Conservation (phyloP, 2,113 vertebrate species). For the Pangasianodon hypophthalmus region DNA sequence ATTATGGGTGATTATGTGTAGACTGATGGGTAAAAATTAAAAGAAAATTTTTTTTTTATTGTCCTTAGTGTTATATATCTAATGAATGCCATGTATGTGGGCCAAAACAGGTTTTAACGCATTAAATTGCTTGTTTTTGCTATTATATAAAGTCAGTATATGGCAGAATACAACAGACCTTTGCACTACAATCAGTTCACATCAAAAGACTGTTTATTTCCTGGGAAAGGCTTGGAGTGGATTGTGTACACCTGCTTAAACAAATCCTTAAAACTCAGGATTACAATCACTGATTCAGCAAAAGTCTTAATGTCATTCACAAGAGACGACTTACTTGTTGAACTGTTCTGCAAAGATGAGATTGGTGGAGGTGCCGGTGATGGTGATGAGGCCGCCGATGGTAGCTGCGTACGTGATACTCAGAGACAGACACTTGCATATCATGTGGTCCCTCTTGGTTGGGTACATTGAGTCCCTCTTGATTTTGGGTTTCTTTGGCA, state of each 20-base stretch:
- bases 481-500: constrained; percentile 67
- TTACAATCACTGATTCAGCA: neutral
- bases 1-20: too few relatives aligned
- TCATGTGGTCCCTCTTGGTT: constrained; percentile 90
- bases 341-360: constrained; percentile 98
- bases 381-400: constrained; percentile 94
- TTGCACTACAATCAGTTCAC: neutral
- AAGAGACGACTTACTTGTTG: constrained; percentile 80
- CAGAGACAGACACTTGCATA: constrained; percentile 95
- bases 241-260: constrained; percentile 56
- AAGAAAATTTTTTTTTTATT: too few relatives aligned
- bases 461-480: constrained; percentile 81
- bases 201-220: neutral
- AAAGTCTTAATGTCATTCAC: neutral
- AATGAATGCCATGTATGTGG: neutral
- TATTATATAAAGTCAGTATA: neutral
- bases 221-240: neutral
- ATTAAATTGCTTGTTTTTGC: neutral
- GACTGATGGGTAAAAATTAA: too few relatives aligned
- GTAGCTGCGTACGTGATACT: constrained; percentile 95
- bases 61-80: too few relatives aligned
- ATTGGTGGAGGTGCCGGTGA: constrained; percentile 96
- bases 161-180: neutral
- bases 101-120: neutral
- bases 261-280: constrained; percentile 50